Percentiles rank a stretch among this genome's conserved stretches.
phyloP scores from a whole-genome alignment of 1,140 invertebrate genomes.

The Paraescarpia echinospica region DNA sequence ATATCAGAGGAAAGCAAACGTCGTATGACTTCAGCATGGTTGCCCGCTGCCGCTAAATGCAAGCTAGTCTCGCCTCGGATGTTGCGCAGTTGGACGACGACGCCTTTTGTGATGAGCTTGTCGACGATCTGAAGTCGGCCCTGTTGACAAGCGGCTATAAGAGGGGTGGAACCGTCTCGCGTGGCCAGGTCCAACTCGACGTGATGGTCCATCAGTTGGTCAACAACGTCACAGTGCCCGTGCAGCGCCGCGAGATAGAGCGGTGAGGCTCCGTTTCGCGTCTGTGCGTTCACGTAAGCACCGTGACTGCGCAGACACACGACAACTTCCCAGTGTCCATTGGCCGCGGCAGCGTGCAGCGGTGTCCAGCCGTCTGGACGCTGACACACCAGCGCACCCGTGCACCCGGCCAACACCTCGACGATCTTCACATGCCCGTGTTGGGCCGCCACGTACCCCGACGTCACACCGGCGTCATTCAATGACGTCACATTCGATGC shows the following conservation, averaged over 20 bases:
- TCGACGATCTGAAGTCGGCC: slow-evolving; percentile 28
- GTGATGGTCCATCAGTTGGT: slow-evolving; percentile 1
- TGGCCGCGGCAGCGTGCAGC: slow-evolving; percentile 24
- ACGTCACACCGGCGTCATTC: slow-evolving; percentile 24
- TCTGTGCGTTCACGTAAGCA: slow-evolving; percentile 26
- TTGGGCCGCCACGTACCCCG: slow-evolving; percentile 25
- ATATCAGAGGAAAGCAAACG: slow-evolving; percentile 30
- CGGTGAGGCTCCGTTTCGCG: slow-evolving; percentile 21
- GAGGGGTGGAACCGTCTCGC: slow-evolving; percentile 22
- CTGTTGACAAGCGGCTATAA: slow-evolving; percentile 12
- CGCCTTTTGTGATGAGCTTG: slow-evolving; percentile 33
- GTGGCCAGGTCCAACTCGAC: slow-evolving; percentile 17
- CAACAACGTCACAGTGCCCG: slow-evolving; percentile 20
- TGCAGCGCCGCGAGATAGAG: slow-evolving; percentile 25
- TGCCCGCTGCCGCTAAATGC: slow-evolving; percentile 34
- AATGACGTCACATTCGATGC: neutral
- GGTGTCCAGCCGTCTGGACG: slow-evolving; percentile 24
- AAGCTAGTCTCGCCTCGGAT: slow-evolving; percentile 39
- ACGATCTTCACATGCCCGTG: slow-evolving; percentile 24
- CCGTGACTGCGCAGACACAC: slow-evolving; percentile 13
- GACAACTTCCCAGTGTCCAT: slow-evolving; percentile 23
- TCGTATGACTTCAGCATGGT: slow-evolving; percentile 33
- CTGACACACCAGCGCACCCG: slow-evolving; percentile 12
- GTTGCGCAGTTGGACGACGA: slow-evolving; percentile 39
- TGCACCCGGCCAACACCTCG: slow-evolving; percentile 18